Evolutionary conservation across 2,113 vertebrate genomes (phyloP), one percentile per base, ranked within the genome.

Genomic region (Epinephelus cyanopodus): DNA sequence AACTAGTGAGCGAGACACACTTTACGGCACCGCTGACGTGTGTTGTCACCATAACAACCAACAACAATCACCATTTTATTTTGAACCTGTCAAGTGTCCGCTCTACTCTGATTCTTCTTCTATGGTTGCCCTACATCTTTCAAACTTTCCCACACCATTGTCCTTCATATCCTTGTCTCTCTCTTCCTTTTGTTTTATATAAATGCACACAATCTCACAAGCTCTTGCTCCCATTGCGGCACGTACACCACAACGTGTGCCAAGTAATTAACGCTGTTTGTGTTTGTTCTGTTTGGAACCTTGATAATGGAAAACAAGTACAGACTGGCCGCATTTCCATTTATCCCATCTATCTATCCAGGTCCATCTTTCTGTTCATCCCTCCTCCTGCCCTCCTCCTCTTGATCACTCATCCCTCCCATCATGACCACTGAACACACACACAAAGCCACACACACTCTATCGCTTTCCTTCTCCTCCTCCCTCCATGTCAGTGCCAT

Each of bases 221-320:
- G 56, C 75, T 56, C 74, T 45, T 21, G 1, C 33, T 78, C 70
- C 87, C 82, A 39, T 78, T 80, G 89, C 57, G 82, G 72, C 86
- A 83, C 81, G 50, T 85, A 85, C 33, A 6, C 68, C 62, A 23
- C 71, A 53, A 66, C 80, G 77, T 50, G 87, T 86, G 92, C 92
- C 92, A 93, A 92, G 87, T 86, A 87, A 93, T 93, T 93, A 93
- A 89, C 81, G 60, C 77, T 70, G 87, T 89, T 93, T 93, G 90
- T 90, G 89, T 90, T 91, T 87, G 87, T 75, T 90, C 87, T 87
- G 71, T 87, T 76, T 76, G 87, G 77, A 90, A 86, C 72, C 84
- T 84, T 79, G 91, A 87, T 93, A 92, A 93, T 94, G 75, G 81
- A 87, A 92, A 93, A 92, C 93, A 87, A 92, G 93, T 84, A 37